Conservation (phyloP, 2,888 invertebrate species). For the Helobdella robusta region DNA sequence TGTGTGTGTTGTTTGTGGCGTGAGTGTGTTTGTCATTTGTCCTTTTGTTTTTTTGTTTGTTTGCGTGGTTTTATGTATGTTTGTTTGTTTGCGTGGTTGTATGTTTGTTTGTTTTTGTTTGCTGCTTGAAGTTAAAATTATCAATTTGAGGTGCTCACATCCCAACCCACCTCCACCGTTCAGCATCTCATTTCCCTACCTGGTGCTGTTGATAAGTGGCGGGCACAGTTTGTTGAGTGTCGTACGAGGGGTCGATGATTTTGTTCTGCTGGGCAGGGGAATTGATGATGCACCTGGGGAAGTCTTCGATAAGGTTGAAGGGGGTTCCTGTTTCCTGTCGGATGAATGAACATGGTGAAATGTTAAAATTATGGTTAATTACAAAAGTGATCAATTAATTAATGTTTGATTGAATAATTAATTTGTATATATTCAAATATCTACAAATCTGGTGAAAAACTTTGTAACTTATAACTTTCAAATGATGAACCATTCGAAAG, state of each 20-base stretch:
- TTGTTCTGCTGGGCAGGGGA: constrained; percentile 67
- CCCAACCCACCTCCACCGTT: not conserved
- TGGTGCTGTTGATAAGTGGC: constrained; percentile 81
- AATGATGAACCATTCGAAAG: constrained; percentile 52
- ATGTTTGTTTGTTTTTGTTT: not conserved
- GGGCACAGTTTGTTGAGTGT: constrained; percentile 71
- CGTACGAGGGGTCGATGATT: constrained; percentile 64
- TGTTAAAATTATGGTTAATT: constrained; percentile 1
- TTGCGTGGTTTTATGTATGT: no score
- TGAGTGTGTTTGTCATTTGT: no score
- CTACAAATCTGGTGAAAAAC: no score
- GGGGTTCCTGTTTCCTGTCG: constrained; percentile 3
- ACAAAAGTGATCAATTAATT: not conserved
- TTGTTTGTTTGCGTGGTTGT: no score
- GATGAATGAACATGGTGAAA: no score
- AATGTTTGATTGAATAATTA: no score
- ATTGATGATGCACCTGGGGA: constrained; percentile 86
- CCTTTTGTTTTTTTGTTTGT: no score
- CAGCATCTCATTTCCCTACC: constrained; percentile 70
- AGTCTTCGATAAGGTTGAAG: constrained; percentile 72
- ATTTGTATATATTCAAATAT: no score
- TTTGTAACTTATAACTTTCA: no score
- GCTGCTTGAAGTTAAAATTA: not conserved
- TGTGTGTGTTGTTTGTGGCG: no score
- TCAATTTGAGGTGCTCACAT: not conserved